These are phyloP conservation scores for Podotricha telesiphe DNA, from an alignment of 2,888 invertebrate species.

Conservation along the genomic window DNA sequence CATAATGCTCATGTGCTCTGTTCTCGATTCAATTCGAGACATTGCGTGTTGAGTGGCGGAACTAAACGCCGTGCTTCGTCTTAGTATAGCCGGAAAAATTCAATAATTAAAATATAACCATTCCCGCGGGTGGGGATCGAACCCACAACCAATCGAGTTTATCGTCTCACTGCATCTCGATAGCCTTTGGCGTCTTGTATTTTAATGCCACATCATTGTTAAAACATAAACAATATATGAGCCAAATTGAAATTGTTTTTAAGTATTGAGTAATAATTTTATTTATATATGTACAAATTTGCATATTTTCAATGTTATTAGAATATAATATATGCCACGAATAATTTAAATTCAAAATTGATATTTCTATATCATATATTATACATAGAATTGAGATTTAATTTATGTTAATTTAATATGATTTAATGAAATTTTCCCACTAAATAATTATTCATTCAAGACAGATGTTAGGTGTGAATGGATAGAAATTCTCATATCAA, in stretches of 20 bases:
- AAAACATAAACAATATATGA: no score
- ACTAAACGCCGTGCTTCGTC: no score
- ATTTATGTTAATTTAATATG: background rate
- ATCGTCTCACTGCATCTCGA: no score
- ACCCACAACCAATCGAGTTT: no score
- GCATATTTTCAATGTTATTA: background rate
- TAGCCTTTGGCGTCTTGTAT: no score
- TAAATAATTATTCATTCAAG: slow-evolving; percentile 32
- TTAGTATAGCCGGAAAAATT: no score
- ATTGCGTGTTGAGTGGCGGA: no score
- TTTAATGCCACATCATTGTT: no score
- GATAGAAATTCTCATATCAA: slow-evolving; percentile 34
- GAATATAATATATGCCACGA: background rate
- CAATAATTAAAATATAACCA: no score
- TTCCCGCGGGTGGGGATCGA: no score
- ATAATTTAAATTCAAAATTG: background rate
- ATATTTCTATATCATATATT: background rate
- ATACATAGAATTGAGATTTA: background rate
- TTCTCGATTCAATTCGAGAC: no score
- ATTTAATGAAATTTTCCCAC: background rate
- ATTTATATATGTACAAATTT: background rate
- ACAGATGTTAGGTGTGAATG: slow-evolving; percentile 19
- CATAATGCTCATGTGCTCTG: no score
- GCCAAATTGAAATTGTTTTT: background rate
- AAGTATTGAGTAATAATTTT: background rate